phyloP scores from a whole-genome alignment of 2,113 vertebrate species.

The Spermophilus dauricus region DNA sequence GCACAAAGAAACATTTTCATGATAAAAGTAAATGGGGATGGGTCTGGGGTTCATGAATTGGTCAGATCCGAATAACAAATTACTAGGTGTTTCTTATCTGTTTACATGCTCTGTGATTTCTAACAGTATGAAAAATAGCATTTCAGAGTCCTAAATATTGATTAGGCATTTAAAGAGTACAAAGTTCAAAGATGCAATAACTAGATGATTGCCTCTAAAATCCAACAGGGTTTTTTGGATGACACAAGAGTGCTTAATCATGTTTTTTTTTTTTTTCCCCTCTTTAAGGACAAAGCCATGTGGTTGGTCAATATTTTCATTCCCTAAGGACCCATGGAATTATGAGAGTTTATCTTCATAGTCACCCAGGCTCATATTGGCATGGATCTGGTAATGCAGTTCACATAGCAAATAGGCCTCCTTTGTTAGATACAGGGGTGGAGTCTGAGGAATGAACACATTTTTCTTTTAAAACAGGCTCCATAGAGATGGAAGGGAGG shows the following conservation, averaged over 20 bases:
- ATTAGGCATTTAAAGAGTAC: background rate
- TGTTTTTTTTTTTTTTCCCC: background rate
- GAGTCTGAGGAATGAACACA: background rate
- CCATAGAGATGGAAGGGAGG: background rate
- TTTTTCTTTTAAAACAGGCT: background rate
- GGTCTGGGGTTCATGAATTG: background rate
- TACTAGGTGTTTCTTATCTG: background rate
- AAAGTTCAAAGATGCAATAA: background rate
- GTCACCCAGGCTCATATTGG: background rate
- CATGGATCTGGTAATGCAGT: background rate
- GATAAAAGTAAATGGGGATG: background rate
- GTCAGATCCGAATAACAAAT: conserved; percentile 9
- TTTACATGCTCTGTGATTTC: conserved; percentile 7
- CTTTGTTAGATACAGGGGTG: background rate
- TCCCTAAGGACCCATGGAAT: background rate
- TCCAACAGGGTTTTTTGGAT: background rate
- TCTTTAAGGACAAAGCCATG: background rate
- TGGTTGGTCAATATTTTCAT: background rate
- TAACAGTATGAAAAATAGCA: conserved; percentile 11
- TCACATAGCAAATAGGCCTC: background rate
- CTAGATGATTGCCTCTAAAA: background rate
- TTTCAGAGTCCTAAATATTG: conserved; percentile 31
- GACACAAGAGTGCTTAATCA: background rate
- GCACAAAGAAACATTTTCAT: background rate
- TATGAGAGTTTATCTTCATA: background rate